Evolutionary conservation across 2,113 vertebrate genomes (phyloP), one percentile per base, ranked within the genome.

Genomic region (Percina caprodes): DNA sequence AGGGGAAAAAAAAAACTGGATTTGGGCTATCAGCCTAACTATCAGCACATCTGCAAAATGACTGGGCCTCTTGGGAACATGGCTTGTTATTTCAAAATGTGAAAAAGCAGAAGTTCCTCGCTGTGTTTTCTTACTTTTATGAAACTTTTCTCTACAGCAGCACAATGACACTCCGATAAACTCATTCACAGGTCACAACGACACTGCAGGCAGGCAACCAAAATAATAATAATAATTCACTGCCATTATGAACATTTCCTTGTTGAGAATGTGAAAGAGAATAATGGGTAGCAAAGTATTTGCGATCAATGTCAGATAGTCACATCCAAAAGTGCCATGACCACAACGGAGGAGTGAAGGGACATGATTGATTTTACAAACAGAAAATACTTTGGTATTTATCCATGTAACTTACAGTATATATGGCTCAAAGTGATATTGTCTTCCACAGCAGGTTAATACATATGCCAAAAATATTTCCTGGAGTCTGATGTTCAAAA

Each of bases 41-140:
- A 91, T 87, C 86, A 73, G 82, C 80, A 67, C 67, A 82, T 84
- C 67, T 79, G 75, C 86, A 84, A 77, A 84, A 63, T 52, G 42
- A 46, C 85, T 55, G 42, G 70, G 79, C 72, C 91, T 87, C 85
- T 14, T 61, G 91, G 88, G 90, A 91, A 73, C 33, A 15, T 1
- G 33, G 59, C 77, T 85, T 71, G 51, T 88, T 89, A 63, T 86
- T 89, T 85, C 86, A 69, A 84, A 84, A 84, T n/a, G 18, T 24
- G 9, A 42, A 42, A 19, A 84, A 79, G 46, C 80, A 45, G n/a
- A 87, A 77, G 81, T 84, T 86, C 55, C 51, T 62, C 35, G 1
- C 80, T 26, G 30, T 24, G 49, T 65, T 86, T 83, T 81, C 63
- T 56, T 23, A 74, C 77, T 87, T 90, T 84, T 54, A 75, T 79